Conservation (phyloP, 2,888 invertebrate species). For the Dastarcus helophoroides region DNA sequence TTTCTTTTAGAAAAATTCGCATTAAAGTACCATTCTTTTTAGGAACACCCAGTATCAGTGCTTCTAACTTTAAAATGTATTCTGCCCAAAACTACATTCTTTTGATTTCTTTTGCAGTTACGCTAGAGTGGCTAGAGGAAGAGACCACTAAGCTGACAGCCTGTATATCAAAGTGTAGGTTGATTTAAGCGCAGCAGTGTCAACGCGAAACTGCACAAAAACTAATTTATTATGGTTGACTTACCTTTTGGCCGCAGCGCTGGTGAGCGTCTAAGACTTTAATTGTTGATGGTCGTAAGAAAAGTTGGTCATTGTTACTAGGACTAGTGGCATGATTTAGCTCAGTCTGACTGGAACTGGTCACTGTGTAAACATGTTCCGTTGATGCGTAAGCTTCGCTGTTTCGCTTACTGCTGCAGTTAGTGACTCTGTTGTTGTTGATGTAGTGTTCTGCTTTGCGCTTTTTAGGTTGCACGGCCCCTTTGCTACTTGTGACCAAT, state of each 20-base stretch:
- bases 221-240: too few species aligned
- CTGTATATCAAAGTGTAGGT: too few species aligned
- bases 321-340: constrained; percentile 24
- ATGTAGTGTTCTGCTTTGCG: constrained; percentile 33
- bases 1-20: too few species aligned
- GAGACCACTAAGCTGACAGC: too few species aligned
- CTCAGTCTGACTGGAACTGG: constrained; percentile 33
- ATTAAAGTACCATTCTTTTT: too few species aligned
- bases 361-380: constrained; percentile 35
- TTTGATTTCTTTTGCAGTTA: too few species aligned
- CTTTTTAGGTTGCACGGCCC: constrained; percentile 27
- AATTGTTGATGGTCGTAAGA: constrained; percentile 55
- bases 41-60: too few species aligned
- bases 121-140: too few species aligned
- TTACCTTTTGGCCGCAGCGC: constrained; percentile 54
- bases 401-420: constrained; percentile 18
- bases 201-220: too few species aligned
- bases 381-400: constrained; percentile 28
- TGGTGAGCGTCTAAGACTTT: constrained; percentile 57
- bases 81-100: too few species aligned
- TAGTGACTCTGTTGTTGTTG: constrained; percentile 10
- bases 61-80: too few species aligned
- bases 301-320: constrained; percentile 35
- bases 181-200: too few species aligned
- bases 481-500: constrained; percentile 37